These are phyloP conservation scores for Crypturellus tataupa DNA, from an alignment of 2,797 vertebrate species.

Conservation along the genomic window DNA sequence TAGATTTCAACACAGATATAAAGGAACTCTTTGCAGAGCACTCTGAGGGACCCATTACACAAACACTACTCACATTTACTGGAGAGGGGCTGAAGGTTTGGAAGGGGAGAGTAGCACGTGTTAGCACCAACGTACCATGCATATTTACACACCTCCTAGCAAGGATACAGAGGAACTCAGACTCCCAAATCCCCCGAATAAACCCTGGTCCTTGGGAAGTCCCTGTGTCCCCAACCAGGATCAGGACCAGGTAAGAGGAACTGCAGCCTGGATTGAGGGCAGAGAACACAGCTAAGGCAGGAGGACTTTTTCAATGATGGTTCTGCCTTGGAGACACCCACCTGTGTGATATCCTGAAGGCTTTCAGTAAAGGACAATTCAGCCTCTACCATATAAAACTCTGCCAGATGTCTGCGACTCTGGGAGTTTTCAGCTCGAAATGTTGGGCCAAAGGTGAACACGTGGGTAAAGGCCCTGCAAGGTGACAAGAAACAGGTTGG, in stretches of 20 bases:
- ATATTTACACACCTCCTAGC: background rate
- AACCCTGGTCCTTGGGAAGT: background rate
- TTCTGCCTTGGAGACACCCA: constrained; percentile 58
- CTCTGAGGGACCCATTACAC: background rate
- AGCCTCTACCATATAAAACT: constrained; percentile 99
- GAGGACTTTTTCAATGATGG: background rate
- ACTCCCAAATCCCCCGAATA: background rate
- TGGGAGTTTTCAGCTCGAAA: constrained; percentile 97
- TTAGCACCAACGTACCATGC: background rate
- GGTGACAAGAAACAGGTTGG: constrained; percentile 14
- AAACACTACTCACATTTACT: background rate
- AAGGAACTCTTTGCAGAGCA: background rate
- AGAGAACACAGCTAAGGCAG: background rate
- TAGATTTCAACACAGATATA: background rate
- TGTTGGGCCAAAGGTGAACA: constrained; percentile 93
- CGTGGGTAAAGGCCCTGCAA: constrained; percentile 89
- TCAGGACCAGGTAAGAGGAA: background rate
- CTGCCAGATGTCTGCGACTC: constrained; percentile 93
- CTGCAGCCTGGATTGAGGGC: background rate
- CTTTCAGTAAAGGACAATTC: constrained; percentile 92
- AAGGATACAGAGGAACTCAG: background rate
- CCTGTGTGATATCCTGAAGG: constrained; percentile 92
- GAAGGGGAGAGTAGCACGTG: background rate
- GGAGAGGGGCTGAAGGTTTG: background rate
- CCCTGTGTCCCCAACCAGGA: background rate